phyloP scores from a whole-genome alignment of 2,113 vertebrate species.

The Sturnira hondurensis region DNA sequence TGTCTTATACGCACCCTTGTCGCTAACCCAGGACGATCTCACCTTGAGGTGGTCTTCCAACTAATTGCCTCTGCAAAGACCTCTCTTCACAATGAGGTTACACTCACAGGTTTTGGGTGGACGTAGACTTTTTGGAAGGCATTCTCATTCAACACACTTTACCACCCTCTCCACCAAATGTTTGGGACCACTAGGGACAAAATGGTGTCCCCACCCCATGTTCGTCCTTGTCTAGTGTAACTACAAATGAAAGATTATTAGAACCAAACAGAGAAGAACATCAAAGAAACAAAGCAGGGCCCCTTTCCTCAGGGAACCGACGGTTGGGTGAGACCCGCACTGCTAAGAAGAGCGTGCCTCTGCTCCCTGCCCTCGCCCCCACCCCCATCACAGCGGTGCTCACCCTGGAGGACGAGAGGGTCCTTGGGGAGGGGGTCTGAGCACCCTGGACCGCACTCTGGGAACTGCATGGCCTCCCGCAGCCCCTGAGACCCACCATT shows the following conservation, averaged over 20 bases:
- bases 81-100: not conserved
- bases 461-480: not conserved
- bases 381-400: accelerated
- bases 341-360: accelerated
- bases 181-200: not conserved
- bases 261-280: not conserved
- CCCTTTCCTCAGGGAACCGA: not conserved
- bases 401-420: not conserved
- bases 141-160: not conserved
- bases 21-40: not conserved
- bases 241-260: not conserved
- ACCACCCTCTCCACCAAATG: not conserved
- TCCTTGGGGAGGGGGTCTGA: too few relatives aligned
- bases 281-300: not conserved
- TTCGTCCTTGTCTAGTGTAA: not conserved
- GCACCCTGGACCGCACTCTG: not conserved
- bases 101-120: not conserved
- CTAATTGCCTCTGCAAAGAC: not conserved
- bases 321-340: not conserved
- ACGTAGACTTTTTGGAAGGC: not conserved
- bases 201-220: not conserved
- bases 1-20: not conserved
- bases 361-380: too few relatives aligned
- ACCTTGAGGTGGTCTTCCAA: not conserved
- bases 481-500: not conserved